Evolutionary conservation across 2,888 invertebrate species (phyloP), one percentile per base, ranked within the genome.

Genomic region (Saturnia japonica): DNA sequence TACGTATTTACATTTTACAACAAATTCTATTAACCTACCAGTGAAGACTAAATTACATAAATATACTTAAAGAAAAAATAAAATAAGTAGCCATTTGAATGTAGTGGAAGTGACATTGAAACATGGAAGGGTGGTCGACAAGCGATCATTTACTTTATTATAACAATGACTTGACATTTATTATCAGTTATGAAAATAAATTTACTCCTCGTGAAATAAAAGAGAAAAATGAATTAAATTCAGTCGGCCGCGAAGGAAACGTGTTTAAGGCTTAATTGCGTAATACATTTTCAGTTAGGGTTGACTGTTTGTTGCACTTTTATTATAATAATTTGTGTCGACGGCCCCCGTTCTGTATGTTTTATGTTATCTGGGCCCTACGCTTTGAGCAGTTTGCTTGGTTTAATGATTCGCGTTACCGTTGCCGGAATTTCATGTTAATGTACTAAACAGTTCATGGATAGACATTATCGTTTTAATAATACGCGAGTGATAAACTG

Each of bases 121-220:
- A 57, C 34, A 45, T 67, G 60, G 81, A 85, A 85, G 85, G 88
- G 85, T 85, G 81, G 82, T 72, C 76, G 72, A 64, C 64, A 64
- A 40, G 75, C 75, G 79, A 81, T 79, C 82, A 85, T 85, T 89
- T 87, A 86, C 84, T 89, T 89, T 91, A 91, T 91, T 89, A 89
- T 86, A 78, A 83, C 87, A 85, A 90, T 91, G 92, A 91, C 88
- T 89, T 83, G 87, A 88, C 91, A 86, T 90, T 91, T 92, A 91
- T 90, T 87, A 88, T 88, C 89, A 88, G 87, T 88, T 89, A 91
- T 91, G 89, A 90, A 91, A 90, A 91, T 90, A 89, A 89, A 90
- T 89, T 88, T 81, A 75, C 77, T 81, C 77, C 78, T 84, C 82
- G 80, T 86, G 86, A 86, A 88, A 88, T 82, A 89, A 88, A 80